phyloP scores from a whole-genome alignment of 2,113 vertebrate genomes.

The Hippocampus abdominalis region DNA sequence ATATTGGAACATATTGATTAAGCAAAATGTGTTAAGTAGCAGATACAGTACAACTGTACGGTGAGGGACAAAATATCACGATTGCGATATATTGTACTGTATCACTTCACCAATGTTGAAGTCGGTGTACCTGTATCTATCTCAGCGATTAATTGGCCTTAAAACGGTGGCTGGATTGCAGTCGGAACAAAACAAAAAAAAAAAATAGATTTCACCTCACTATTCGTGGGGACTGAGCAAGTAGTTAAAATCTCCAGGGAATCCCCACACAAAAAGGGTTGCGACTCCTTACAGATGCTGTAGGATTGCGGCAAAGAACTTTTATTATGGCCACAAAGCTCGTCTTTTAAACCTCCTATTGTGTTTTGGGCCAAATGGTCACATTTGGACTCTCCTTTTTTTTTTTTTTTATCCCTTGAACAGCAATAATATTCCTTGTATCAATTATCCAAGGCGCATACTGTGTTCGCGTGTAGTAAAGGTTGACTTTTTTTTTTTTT shows the following conservation, averaged over 20 bases:
- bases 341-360: background rate
- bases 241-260: background rate
- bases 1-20: background rate
- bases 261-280: too few species aligned
- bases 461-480: background rate
- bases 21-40: too few species aligned
- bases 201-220: background rate
- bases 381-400: background rate
- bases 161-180: background rate
- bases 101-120: background rate
- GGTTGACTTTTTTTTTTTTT: too few species aligned
- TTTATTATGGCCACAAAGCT: background rate
- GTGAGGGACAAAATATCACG: background rate
- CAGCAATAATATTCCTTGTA: background rate
- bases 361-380: background rate
- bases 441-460: background rate
- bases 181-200: background rate
- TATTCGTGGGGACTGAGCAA: too few species aligned
- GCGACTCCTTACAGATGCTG: background rate
- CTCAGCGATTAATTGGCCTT: background rate
- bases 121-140: background rate
- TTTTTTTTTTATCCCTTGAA: background rate
- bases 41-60: too few species aligned
- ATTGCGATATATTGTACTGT: background rate
- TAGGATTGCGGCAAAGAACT: background rate